These are phyloP conservation scores for Idaea dimidiata DNA, from an alignment of 2,888 invertebrate genomes.

Conservation along the genomic window DNA sequence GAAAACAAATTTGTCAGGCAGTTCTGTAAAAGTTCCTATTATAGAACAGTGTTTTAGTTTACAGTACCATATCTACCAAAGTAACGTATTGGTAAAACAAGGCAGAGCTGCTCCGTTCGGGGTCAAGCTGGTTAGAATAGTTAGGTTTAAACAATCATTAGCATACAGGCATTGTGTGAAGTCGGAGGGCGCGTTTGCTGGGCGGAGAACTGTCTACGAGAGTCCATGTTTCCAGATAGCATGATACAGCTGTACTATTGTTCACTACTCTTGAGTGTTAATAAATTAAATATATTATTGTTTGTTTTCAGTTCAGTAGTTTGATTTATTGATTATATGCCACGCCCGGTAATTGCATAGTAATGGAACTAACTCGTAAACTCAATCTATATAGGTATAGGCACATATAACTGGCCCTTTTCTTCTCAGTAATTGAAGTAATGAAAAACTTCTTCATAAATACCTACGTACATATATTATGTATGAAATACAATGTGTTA, in stretches of 20 bases:
- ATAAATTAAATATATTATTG: slow-evolving; percentile 49
- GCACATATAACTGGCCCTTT: background rate
- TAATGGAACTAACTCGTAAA: background rate
- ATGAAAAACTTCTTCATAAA: background rate
- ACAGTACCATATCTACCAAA: background rate
- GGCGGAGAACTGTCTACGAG: slow-evolving; percentile 52
- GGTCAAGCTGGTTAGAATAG: background rate
- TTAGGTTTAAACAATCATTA: slow-evolving; percentile 29
- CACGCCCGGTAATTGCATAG: background rate
- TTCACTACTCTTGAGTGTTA: slow-evolving; percentile 52
- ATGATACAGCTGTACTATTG: slow-evolving; percentile 60
- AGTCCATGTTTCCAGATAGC: slow-evolving; percentile 40
- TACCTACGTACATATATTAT: background rate
- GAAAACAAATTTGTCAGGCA: no score
- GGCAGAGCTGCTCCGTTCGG: no score
- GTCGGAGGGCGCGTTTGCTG: slow-evolving; percentile 34
- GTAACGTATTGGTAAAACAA: background rate
- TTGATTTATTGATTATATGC: background rate
- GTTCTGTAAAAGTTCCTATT: no score
- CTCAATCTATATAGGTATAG: background rate
- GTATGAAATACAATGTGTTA: background rate
- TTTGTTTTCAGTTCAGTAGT: slow-evolving; percentile 62
- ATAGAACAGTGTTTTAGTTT: background rate
- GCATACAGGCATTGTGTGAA: slow-evolving; percentile 45
- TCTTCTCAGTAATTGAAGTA: background rate